These are phyloP conservation scores for Fistularia tabacaria DNA, from an alignment of 2,797 vertebrate genomes.

Conservation along the genomic window DNA sequence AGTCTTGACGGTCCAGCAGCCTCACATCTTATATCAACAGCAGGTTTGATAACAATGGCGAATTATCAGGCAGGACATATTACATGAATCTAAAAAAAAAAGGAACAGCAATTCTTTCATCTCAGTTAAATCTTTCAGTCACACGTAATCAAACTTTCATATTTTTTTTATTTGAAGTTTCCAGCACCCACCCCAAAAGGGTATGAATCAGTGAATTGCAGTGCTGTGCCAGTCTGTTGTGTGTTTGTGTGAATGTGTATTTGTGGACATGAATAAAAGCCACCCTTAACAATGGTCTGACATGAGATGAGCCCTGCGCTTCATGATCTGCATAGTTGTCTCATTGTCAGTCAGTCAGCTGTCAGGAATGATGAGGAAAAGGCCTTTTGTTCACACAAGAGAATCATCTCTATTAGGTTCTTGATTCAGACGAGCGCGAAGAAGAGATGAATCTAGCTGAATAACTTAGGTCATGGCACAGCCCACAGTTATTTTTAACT, in stretches of 20 bases:
- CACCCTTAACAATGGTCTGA: slow-evolving; percentile 36
- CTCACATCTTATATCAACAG: not conserved
- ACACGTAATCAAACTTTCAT: not conserved
- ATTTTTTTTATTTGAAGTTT: slow-evolving; percentile 9
- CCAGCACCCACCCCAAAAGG: slow-evolving; percentile 7
- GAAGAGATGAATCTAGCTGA: slow-evolving; percentile 31
- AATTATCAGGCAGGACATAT: not conserved
- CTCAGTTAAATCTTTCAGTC: slow-evolving; percentile 10
- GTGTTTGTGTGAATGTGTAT: not conserved
- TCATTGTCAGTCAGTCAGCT: slow-evolving; percentile 65
- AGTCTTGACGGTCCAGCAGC: slow-evolving; percentile 19
- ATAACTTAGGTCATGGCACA: slow-evolving; percentile 22
- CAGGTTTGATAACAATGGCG: not conserved
- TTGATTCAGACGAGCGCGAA: slow-evolving; percentile 17
- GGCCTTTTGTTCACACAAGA: slow-evolving; percentile 45
- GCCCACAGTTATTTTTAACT: slow-evolving; percentile 17
- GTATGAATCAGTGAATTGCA: slow-evolving; percentile 8
- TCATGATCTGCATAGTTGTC: slow-evolving; percentile 29
- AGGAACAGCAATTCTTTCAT: not conserved
- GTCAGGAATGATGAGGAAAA: slow-evolving; percentile 56
- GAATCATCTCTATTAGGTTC: slow-evolving; percentile 39
- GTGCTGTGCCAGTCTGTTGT: slow-evolving; percentile 7
- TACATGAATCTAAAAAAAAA: slow-evolving; percentile 5
- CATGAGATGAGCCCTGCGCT: slow-evolving; percentile 49
- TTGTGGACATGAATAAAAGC: slow-evolving; percentile 31